Evolutionary conservation across 2,113 vertebrate genomes (phyloP), one percentile per base, ranked within the genome.

Genomic region (Paraplagusia blochii): DNA sequence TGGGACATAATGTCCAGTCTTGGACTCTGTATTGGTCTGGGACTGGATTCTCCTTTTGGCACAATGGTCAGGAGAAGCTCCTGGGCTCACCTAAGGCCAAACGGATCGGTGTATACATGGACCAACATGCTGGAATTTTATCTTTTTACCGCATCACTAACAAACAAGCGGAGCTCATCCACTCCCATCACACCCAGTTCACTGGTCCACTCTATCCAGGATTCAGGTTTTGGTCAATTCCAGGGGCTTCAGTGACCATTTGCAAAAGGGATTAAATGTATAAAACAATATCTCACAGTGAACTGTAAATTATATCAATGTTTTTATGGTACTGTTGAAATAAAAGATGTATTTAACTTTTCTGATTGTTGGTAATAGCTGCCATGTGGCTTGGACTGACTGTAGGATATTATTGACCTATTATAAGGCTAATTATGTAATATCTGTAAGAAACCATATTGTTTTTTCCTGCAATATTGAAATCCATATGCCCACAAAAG

Each of bases 1-100:
- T 92, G 53, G 91, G 91, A n/a, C 80, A 90, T 66, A 92, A 91
- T n/a, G 43, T 72, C 8, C 36, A 36, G 34, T 92, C 91, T 17
- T 92, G 91, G 90, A 81, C 72, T 43, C 60, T 92, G 57, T 86
- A 89, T 80, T 92, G 91, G 88, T 89, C 91, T 0, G 90, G 89
- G 14, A 81, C 54, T 0, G 79, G 81, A 14, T 92, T 88, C 55
- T 88, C 87, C 1, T 66, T 91, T 62, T 91, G 89, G 87, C 88
- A 91, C 48, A 34, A 79, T 9, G 76, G 75, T 11, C 75, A 81
- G 48, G 87, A 90, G 46, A 89, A 79, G 8, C 55, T 47, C 0
- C 63, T 90, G 34, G 66, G 69, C 11, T 79, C 78, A 6, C 75
- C 88, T 8, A 91, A 90, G 56, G 76, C 84, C 46, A 67, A 57